Evolutionary conservation across 2,888 invertebrate species (phyloP), one percentile per base, ranked within the genome.

Genomic region (Agriopis aurantiaria): DNA sequence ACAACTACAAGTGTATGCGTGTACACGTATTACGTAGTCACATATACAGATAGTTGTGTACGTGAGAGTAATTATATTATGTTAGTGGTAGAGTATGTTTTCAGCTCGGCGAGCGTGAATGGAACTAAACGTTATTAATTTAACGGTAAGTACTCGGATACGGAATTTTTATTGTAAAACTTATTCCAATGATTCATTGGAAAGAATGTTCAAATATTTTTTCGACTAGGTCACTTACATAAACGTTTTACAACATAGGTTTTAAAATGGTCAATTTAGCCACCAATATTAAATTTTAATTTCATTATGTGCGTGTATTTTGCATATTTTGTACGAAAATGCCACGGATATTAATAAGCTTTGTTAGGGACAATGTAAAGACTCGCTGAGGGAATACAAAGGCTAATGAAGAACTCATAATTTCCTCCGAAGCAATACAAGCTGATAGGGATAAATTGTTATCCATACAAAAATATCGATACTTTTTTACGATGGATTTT

Each of bases 51-150:
- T 69, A 69, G 65, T 73, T 67, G 65, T 68, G 65, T 72, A 67
- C 48, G 60, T 68, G 56, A 69, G 45, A 66, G 41, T 59, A 68
- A 49, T 43, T 55, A 33, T 53, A 33, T 53, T 65, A 67, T 69
- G 62, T 69, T 73, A 72, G 74, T 71, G 58, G 66, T 75, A 75
- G 68, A 63, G 63, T 76, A 68, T 76, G 72, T 78, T 79, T 59
- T 76, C 80, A 79, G 79, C 65, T 74, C 73, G 60, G 57, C 72
- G 66, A 69, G 63, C 68, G 56, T 64, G 62, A 69, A 68, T 55
- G 59, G 53, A 72, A 52, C 68, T 70, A 68, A 65, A 49, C 61
- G 65, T 63, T 70, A 70, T 71, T 71, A 71, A 68, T 51, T 55
- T 70, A 71, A 65, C 63, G 75, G 72, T 75, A 73, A 76, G 74